Conservation (phyloP, 2,797 vertebrate species). For the Acipenser oxyrinchus region DNA sequence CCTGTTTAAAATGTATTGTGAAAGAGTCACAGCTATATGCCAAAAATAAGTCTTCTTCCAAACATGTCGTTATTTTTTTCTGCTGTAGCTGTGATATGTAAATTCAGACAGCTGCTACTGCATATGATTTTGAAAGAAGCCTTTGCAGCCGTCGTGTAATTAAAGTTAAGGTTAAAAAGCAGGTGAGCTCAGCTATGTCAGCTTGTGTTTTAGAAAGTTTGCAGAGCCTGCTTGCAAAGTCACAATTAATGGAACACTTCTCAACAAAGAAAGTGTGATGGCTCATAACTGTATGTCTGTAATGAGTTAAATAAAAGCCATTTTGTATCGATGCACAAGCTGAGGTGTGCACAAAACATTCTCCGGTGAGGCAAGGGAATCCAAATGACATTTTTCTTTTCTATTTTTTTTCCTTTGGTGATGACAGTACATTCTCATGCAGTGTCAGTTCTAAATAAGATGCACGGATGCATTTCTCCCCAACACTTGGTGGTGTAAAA, state of each 20-base stretch:
- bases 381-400: no score
- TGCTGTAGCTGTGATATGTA: slow-evolving; percentile 44
- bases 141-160: slow-evolving; percentile 45
- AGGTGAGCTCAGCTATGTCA: slow-evolving; percentile 27
- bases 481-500: no score
- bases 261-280: slow-evolving; percentile 8
- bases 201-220: slow-evolving; percentile 21
- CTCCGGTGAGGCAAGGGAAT: slow-evolving; percentile 5
- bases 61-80: slow-evolving; percentile 18
- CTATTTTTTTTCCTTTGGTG: no score
- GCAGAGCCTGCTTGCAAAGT: slow-evolving; percentile 7
- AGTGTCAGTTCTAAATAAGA: no score
- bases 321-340: neutral
- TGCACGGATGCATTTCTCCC: no score
- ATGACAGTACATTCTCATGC: no score
- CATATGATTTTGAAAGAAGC: slow-evolving; percentile 50
- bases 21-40: slow-evolving; percentile 9
- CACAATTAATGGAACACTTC: slow-evolving; percentile 11
- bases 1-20: slow-evolving; percentile 7
- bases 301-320: slow-evolving; percentile 5
- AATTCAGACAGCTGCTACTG: slow-evolving; percentile 58
- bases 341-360: neutral
- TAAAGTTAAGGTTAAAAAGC: slow-evolving; percentile 33
- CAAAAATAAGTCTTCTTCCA: slow-evolving; percentile 21
- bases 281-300: slow-evolving; percentile 8